Evolutionary conservation across 2,113 vertebrate genomes (phyloP).

Genomic region (Delphinapterus leucas): DNA sequence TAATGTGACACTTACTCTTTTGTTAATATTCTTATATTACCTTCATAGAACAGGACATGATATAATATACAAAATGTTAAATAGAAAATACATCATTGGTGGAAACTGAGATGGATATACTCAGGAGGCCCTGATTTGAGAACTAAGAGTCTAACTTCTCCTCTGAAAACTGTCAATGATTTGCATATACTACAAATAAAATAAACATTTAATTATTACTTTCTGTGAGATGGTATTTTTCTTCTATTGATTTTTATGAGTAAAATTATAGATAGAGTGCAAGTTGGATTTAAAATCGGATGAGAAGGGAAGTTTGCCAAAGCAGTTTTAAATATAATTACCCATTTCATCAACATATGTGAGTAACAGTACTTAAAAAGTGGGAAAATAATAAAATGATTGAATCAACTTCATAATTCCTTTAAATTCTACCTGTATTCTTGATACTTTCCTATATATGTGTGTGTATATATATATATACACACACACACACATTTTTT

Average conservation of each 20-base stretch:
- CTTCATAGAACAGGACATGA: not conserved
- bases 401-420: not conserved
- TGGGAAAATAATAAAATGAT: not conserved
- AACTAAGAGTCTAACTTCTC: not conserved
- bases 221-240: not conserved
- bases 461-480: rapidly evolving
- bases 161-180: not conserved
- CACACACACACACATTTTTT: not conserved
- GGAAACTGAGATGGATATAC: not conserved
- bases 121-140: not conserved
- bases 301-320: not conserved
- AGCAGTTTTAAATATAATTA: not conserved
- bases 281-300: not conserved
- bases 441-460: not conserved
- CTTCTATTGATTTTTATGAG: not conserved
- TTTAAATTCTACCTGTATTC: not conserved
- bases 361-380: not conserved
- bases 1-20: not conserved
- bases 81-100: not conserved
- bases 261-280: not conserved
- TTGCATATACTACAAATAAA: not conserved
- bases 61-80: not conserved
- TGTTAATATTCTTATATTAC: not conserved
- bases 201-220: not conserved
- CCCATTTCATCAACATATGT: not conserved